Evolutionary conservation across 2,797 vertebrate genomes (phyloP).

Genomic region (Oreonectes daqikongensis): DNA sequence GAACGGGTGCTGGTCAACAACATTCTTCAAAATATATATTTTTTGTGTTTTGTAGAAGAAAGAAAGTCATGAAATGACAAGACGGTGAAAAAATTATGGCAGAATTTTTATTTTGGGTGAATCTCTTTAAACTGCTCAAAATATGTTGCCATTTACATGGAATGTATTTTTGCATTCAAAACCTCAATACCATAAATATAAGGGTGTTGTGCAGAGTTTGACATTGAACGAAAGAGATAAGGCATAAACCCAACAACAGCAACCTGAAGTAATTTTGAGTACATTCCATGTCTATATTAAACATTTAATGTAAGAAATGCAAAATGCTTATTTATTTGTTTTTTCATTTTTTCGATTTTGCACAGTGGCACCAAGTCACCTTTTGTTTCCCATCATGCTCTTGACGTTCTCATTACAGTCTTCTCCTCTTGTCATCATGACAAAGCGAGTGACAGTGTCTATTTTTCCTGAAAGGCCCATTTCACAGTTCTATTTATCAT

Average conservation of each 20-base stretch:
- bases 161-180: too few species aligned
- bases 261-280: background rate
- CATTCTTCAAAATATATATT: too few species aligned
- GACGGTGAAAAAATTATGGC: too few species aligned
- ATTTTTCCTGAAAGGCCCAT: constrained; percentile 19
- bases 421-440: constrained; percentile 35
- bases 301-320: constrained; percentile 5
- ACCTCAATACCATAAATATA: too few species aligned
- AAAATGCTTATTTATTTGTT: constrained; percentile 20
- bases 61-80: too few species aligned
- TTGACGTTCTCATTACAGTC: constrained; percentile 35
- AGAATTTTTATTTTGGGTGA: too few species aligned
- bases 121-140: too few species aligned
- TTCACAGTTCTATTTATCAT: constrained; percentile 42
- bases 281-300: background rate
- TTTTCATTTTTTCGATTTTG: constrained; percentile 20
- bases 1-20: too few species aligned
- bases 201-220: background rate
- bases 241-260: background rate
- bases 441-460: constrained; percentile 37
- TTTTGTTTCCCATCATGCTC: constrained; percentile 36
- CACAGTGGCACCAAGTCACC: constrained; percentile 15
- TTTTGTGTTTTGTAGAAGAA: too few species aligned
- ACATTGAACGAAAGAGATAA: background rate
- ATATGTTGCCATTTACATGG: too few species aligned